Percentiles rank a stretch among this genome's conserved stretches.
phyloP scores from a whole-genome alignment of 2,797 vertebrate genomes.

The Gymnodraco acuticeps region DNA sequence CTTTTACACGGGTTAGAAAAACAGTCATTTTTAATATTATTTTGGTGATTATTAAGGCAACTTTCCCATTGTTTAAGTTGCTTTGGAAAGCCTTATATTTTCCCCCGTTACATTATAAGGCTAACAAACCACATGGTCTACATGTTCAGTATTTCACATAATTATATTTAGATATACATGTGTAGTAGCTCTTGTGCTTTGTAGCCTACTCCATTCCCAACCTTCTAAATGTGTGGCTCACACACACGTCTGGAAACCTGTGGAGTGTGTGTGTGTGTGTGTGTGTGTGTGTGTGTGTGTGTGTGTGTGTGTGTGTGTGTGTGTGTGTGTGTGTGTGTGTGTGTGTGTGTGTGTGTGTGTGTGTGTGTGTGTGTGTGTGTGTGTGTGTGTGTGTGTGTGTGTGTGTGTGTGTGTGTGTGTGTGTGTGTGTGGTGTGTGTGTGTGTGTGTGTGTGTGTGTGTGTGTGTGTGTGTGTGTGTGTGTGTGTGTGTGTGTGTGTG shows the following conservation, averaged over 20 bases:
- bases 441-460: conserved; percentile 19
- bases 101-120: no score
- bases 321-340: conserved; percentile 16
- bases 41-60: not conserved
- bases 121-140: not conserved
- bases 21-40: not conserved
- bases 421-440: not conserved
- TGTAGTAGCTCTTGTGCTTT: not conserved
- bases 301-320: conserved; percentile 19
- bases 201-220: not conserved
- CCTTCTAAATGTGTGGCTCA: conserved; percentile 28
- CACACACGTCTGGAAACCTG: conserved; percentile 57
- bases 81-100: no score
- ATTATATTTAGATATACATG: not conserved
- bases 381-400: conserved; percentile 4
- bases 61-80: no score
- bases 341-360: not conserved
- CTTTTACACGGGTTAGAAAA: not conserved
- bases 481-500: not conserved
- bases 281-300: not conserved
- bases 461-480: conserved; percentile 16
- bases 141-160: not conserved
- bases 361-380: conserved; percentile 12
- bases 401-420: conserved; percentile 12
- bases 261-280: conserved; percentile 25